Evolutionary conservation across 2,797 vertebrate species (phyloP), one percentile per base, ranked within the genome.

Genomic region (Lithobates sylvaticus): DNA sequence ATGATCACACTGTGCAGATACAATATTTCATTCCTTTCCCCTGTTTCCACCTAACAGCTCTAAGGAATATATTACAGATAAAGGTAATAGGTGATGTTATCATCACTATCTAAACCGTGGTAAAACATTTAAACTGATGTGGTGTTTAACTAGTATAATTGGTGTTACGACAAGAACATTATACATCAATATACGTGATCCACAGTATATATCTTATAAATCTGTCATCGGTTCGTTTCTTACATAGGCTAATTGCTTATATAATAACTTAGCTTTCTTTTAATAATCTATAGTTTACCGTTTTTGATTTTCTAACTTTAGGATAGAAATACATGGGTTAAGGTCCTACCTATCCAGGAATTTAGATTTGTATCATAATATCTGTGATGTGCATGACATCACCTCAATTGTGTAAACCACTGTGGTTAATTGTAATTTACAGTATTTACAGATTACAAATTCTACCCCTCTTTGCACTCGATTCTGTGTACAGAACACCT

Each of bases 61-160:
- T n/a, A 78, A 84, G 54, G 47, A 78, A 65, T 84, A 70, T 72
- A 61, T 69, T 65, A 65, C 34, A 84, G 83, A 84, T 84, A 84
- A 84, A 72, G 54, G 69, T 78, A 84, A 73, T 84, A 78, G 76
- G 50, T 78, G 83, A 84, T 84, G 68, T 58, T 84, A 84, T 84
- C 76, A 32, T 23, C 26, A 39, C n/a, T 72, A 71, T 72, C 50
- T 78, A 84, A 84, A 84, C 68, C 72, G 69, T 65, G 39, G 42
- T 47, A 64, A 71, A 84, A 44, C 76, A 78, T 73, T 84, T 78
- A 84, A 78, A 65, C 75, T 6, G 36, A 65, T 72, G 68, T 70
- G 42, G n/a, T 34, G 64, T 78, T 72, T 72, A 84, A 61, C 61
- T 54, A 61, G 18, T 78, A 71, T 84, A 84, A 84, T 78, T 78